phyloP scores from a whole-genome alignment of 2,113 vertebrate genomes.

The Ploceus nigricollis region DNA sequence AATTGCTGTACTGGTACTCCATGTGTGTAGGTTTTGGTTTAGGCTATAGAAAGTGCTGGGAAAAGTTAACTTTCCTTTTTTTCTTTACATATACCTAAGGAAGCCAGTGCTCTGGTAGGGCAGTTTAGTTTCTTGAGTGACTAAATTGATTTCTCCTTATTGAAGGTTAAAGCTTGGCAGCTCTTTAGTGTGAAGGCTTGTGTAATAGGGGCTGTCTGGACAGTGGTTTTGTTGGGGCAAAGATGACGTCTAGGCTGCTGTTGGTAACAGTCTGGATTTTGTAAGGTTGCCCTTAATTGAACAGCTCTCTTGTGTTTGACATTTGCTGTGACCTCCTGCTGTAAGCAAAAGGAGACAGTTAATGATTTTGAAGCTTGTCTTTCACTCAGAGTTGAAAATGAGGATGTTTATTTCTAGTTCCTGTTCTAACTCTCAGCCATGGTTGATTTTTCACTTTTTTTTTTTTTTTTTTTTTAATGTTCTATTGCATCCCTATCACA shows the following conservation, averaged over 20 bases:
- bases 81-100: not conserved
- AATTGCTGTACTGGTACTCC: not conserved
- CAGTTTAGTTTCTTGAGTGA: not conserved
- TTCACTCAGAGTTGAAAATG: not conserved
- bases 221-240: not conserved
- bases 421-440: not conserved
- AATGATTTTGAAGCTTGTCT: constrained; percentile 36
- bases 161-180: constrained; percentile 19
- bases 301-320: constrained; percentile 24
- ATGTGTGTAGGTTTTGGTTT: not conserved
- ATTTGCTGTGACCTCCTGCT: constrained; percentile 53
- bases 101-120: not conserved
- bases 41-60: not conserved
- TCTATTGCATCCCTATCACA: not conserved
- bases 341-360: constrained; percentile 28
- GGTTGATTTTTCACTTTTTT: not conserved
- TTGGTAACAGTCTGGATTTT: constrained; percentile 11
- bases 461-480: not conserved
- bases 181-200: not conserved
- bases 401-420: not conserved
- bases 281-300: constrained; percentile 47
- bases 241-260: constrained; percentile 9
- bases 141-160: not conserved
- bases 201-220: not conserved
- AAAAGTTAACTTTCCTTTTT: not conserved